Base-by-base conservation (phyloP, 2,888 invertebrate genomes). In the Dusona sp. region DNA sequence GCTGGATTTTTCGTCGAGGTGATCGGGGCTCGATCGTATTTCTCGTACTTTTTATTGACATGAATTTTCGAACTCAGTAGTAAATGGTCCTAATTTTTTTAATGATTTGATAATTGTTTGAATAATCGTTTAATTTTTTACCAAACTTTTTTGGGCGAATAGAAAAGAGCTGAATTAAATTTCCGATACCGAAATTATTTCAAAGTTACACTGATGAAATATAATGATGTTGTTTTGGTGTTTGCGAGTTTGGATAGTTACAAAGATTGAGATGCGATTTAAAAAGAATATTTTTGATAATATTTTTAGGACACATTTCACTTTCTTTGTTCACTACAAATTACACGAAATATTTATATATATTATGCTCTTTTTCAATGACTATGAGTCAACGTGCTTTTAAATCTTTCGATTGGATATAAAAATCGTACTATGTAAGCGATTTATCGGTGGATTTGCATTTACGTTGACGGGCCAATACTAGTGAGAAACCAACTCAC, bases 391-490 rank as follows among this genome's bases (percentile, higher is more conserved):
- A 9, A 36, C 65, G 8, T 3, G 65, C 38, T 65, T 3, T 8
- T 38, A n/a, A 38, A 38, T 65, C 36, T 9, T 8, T 36, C 11
- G 9, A 42, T 68, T 42, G 25, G 13, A 42, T 13, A 51, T 48
- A 51, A 72, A 72, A 51, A 38, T 25, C 70, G 19, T 13, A 33
- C 72, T 13, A 16, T 19, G 7, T 29, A 42, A 25, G 9, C n/a
- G 73, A 74, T 74, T 54, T 19, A 81, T 77, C 75, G 70, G n/a
- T 16, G 67, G 19, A 73, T 54, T 54, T 16, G 57, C 54, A n/a
- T 29, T 45, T 29, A 38, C 42, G 75, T 65, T 19, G 6, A n/a
- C 45, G 8, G 3, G 16, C 65, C 33, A 61, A 38, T 29, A 75
- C 74, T 57, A 75, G 36, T 16, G 45, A 22, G 64, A 36, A 33